Evolutionary conservation across 2,113 vertebrate species (phyloP), one percentile per base, ranked within the genome.

Genomic region (Albula goreensis): DNA sequence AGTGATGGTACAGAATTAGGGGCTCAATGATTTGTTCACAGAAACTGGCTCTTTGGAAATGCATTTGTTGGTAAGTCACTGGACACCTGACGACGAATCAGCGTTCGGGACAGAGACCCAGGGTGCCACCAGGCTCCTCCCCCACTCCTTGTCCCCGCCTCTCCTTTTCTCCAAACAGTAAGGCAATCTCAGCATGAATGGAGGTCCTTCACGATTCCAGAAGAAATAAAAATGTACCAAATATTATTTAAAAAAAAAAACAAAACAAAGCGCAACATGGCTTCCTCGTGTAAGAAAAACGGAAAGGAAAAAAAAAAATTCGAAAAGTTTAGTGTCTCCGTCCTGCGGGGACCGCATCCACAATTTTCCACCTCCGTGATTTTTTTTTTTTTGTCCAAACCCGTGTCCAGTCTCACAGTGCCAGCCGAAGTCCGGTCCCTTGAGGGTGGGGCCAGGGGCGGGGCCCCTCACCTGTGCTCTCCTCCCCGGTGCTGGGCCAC

Each of bases 221-320:
- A 92, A 15, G 31, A 31, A 56, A 82, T 60, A 86, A 56, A 85
- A 53, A 93, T 94, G 92, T 95, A 94, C 93, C 93, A 95, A 95
- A 94, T 94, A 93, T 92, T 84, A 94, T 94, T 92, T 95, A 86
- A 89, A 95, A 94, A 94, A 95, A n/a, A 94, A 95, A 94, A 94
- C 94, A n/a, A 94, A 11, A 60, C 15, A 66, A 66, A 95, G 93
- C 89, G 94, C 92, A 87, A 90, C 93, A 94, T 93, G 93, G 93
- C 93, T 94, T 94, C 93, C 93, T 93, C 88, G 25, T 92, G 78
- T 83, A 90, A 91, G 88, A 90, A 88, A 88, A 50, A 48, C 83
- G 84, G 78, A 88, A 56, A 86, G 84, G 48, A 80, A 53, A 77
- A 48, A 74, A 31, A 74, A 74, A 31, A 1, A 31, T 17, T 1